Conservation (phyloP, 2,797 vertebrate species). For the Melanotaenia pygmaea region DNA sequence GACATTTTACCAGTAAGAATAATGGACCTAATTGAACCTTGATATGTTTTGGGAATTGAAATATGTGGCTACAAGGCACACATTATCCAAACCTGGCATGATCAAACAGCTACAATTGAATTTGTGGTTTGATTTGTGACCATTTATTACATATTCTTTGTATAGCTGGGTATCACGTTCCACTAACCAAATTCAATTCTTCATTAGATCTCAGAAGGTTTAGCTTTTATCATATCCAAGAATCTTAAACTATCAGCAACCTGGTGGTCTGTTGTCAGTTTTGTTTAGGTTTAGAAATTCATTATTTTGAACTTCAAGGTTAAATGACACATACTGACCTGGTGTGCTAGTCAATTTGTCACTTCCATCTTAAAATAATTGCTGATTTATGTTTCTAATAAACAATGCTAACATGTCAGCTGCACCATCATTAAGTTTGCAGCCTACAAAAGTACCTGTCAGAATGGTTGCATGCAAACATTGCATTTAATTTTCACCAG, state of each 20-base stretch:
- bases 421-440: too few relatives aligned
- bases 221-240: constrained; percentile 14
- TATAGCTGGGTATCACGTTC: constrained; percentile 2
- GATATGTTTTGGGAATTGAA: background rate
- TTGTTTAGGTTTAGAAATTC: background rate
- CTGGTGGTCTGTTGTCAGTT: constrained; percentile 1
- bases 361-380: too few relatives aligned
- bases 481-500: too few relatives aligned
- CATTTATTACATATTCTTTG: constrained; percentile 1
- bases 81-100: background rate
- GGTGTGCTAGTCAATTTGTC: too few relatives aligned
- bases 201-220: constrained; percentile 31
- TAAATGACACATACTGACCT: too few relatives aligned
- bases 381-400: too few relatives aligned
- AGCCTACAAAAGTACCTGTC: too few relatives aligned
- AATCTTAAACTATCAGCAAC: constrained; percentile 19
- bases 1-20: constrained; percentile 27
- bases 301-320: too few relatives aligned
- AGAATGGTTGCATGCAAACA: too few relatives aligned
- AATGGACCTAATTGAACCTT: constrained; percentile 5
- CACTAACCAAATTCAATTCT: constrained; percentile 20
- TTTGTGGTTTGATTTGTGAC: constrained; percentile 8
- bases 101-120: background rate
- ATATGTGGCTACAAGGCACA: background rate
- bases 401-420: too few relatives aligned